Percentiles rank a stretch among this genome's conserved stretches.
phyloP scores from a whole-genome alignment of 2,888 invertebrate species.

The Ptilodon capucinus region DNA sequence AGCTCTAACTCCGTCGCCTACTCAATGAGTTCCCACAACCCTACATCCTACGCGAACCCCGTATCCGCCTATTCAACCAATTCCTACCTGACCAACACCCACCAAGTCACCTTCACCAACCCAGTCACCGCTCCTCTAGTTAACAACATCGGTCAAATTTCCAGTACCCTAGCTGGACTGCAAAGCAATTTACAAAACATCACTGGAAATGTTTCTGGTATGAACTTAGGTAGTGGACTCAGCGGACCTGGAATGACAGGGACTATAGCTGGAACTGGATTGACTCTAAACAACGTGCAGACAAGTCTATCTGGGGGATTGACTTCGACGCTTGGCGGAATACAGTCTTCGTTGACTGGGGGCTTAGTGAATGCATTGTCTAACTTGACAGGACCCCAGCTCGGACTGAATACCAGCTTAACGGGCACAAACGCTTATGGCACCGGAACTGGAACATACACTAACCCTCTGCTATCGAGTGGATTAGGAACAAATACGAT shows the following conservation, averaged over 20 bases:
- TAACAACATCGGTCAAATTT: conserved; percentile 77
- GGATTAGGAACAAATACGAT: conserved; percentile 82
- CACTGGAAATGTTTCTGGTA: conserved; percentile 68
- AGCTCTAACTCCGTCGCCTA: conserved; percentile 77
- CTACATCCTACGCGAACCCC: conserved; percentile 78
- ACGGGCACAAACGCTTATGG: conserved; percentile 65
- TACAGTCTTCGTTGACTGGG: conserved; percentile 69
- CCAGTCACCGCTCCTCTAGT: conserved; percentile 76
- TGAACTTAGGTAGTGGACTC: conserved; percentile 70
- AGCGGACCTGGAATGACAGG: conserved; percentile 74
- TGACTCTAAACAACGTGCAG: conserved; percentile 71
- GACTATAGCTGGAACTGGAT: conserved; percentile 73
- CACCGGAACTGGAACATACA: conserved; percentile 80
- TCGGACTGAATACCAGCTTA: conserved; percentile 71
- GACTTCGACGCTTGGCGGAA: conserved; percentile 66
- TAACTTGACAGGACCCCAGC: conserved; percentile 68
- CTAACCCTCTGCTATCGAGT: conserved; percentile 84
- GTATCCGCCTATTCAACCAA: conserved; percentile 74
- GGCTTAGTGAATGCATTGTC: conserved; percentile 69
- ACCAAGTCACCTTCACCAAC: conserved; percentile 79
- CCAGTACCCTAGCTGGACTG: conserved; percentile 73
- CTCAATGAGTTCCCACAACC: conserved; percentile 78
- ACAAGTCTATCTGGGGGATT: conserved; percentile 71
- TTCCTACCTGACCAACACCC: conserved; percentile 71
- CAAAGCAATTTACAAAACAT: conserved; percentile 76